These are phyloP conservation scores for Argyresthia goedartella DNA, from an alignment of 2,888 invertebrate genomes.

Conservation along the genomic window DNA sequence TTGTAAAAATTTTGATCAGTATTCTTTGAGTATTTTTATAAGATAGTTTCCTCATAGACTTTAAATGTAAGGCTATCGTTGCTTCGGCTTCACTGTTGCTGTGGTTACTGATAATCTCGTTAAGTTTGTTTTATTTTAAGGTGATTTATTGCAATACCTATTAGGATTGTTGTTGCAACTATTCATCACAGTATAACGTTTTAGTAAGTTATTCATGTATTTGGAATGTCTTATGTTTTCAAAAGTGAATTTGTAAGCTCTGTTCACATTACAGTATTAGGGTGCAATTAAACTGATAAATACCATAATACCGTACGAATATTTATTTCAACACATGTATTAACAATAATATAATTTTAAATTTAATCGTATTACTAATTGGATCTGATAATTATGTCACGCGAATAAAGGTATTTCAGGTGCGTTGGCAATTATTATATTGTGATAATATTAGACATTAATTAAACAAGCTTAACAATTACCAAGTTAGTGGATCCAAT, in stretches of 20 bases:
- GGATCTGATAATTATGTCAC: not conserved
- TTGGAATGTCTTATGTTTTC: no score
- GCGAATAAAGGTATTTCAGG: not conserved
- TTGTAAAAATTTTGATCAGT: constrained; percentile 25
- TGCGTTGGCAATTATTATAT: constrained; percentile 4
- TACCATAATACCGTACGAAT: not conserved
- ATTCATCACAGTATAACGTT: not conserved
- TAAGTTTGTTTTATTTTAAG: constrained; percentile 20
- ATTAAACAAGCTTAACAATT: not conserved
- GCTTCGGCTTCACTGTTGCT: constrained; percentile 59
- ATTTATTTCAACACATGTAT: not conserved
- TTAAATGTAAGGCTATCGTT: constrained; percentile 23
- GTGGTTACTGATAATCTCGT: constrained; percentile 22
- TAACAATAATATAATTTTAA: no score
- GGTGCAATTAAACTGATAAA: not conserved
- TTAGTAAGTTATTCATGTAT: not conserved
- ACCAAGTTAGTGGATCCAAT: constrained; percentile 1
- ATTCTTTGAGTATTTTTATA: constrained; percentile 30
- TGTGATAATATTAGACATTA: constrained; percentile 4
- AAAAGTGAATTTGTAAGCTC: not conserved
- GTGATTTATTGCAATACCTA: no score
- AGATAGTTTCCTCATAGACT: constrained; percentile 9
- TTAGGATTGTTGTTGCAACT: constrained; percentile 14
- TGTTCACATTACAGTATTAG: not conserved
- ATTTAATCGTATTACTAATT: not conserved